Conservation (phyloP, 2,888 invertebrate species). For the Coelinius sp. region DNA sequence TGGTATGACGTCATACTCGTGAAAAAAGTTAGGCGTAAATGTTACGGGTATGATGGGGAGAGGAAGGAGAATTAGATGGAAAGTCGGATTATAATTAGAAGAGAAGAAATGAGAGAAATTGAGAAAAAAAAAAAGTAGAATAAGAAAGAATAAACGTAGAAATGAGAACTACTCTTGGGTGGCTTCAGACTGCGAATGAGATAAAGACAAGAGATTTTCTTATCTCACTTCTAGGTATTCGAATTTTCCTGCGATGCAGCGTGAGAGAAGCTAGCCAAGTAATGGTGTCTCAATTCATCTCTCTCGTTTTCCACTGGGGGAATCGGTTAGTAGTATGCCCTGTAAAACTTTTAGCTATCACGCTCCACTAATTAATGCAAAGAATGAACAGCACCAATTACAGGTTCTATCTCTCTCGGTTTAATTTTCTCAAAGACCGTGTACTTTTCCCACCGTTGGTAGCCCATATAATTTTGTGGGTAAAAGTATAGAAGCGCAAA, state of each 20-base stretch:
- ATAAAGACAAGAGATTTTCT: slow-evolving; percentile 39
- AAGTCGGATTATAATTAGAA: neutral
- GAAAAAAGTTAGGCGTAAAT: too few relatives aligned
- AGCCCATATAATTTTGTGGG: slow-evolving; percentile 2
- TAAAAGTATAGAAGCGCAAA: neutral
- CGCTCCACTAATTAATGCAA: slow-evolving; percentile 57
- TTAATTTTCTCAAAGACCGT: slow-evolving; percentile 38
- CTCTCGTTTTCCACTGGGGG: slow-evolving; percentile 42
- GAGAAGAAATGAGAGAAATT: neutral
- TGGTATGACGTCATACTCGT: too few relatives aligned
- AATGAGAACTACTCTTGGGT: slow-evolving; percentile 10
- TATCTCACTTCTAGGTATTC: slow-evolving; percentile 46
- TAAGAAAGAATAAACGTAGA: neutral
- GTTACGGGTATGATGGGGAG: too few relatives aligned
- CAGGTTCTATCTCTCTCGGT: slow-evolving; percentile 53
- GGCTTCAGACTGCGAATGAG: slow-evolving; percentile 18
- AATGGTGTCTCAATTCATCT: neutral
- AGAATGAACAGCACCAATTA: slow-evolving; percentile 57
- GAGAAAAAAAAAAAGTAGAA: neutral
- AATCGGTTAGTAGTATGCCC: slow-evolving; percentile 10
- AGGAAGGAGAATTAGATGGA: slow-evolving; percentile 9
- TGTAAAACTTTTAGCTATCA: slow-evolving; percentile 57
- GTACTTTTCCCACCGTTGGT: neutral
- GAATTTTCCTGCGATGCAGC: neutral
- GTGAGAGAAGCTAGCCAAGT: neutral